phyloP scores from a whole-genome alignment of 2,888 invertebrate genomes.

The Muscina levida region DNA sequence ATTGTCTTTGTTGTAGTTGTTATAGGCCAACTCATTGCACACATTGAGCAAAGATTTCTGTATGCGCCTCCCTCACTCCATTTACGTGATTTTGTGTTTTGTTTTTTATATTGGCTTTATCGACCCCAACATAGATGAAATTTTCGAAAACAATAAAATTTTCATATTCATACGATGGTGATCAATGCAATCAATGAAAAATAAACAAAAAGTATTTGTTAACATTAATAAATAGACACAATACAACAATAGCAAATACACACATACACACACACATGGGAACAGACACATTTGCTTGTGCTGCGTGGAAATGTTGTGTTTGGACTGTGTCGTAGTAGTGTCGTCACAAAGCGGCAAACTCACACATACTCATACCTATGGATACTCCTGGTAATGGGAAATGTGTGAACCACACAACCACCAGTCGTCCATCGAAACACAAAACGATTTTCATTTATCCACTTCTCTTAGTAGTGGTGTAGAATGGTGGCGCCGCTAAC shows the following conservation, averaged over 20 bases:
- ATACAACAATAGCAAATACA: background rate
- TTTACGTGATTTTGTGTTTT: constrained; percentile 4
- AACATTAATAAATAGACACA: constrained; percentile 51
- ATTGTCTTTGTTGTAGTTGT: background rate
- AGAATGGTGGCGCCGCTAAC: too few species aligned
- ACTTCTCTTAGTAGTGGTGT: too few species aligned
- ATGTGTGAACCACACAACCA: too few species aligned
- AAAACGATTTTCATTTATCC: background rate
- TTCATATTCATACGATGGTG: constrained; percentile 55
- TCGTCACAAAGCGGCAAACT: background rate
- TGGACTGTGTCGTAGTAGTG: background rate
- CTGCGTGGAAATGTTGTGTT: background rate
- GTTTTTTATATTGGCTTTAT: constrained; percentile 15
- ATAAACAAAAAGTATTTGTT: constrained; percentile 57
- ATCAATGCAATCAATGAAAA: constrained; percentile 58
- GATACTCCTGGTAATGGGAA: background rate
- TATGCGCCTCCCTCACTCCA: background rate
- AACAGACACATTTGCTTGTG: too few species aligned
- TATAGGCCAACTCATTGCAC: constrained; percentile 18
- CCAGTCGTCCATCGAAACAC: too few species aligned
- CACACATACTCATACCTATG: background rate
- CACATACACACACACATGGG: background rate
- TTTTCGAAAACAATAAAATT: constrained; percentile 57
- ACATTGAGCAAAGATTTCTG: background rate
- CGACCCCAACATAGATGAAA: constrained; percentile 32